Conservation (phyloP, 92 coral and sea anemone species). For the Epizoanthus ramosus region DNA sequence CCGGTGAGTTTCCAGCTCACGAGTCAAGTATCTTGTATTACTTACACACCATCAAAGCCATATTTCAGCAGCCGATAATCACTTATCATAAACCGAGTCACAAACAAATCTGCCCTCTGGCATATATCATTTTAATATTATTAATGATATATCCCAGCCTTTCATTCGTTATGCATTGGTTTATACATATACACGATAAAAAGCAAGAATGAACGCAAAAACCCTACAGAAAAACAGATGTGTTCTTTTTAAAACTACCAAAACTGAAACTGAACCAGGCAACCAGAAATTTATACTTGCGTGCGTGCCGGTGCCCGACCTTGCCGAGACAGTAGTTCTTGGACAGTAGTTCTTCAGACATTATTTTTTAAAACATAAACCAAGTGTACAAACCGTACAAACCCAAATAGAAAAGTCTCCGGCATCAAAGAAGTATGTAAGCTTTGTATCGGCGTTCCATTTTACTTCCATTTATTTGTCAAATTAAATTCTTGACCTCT, state of each 20-base stretch:
- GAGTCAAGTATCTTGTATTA: neutral
- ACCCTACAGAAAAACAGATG: neutral
- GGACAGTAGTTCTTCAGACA: too few relatives aligned
- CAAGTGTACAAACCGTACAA: too few relatives aligned
- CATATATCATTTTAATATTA: neutral
- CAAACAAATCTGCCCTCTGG: neutral
- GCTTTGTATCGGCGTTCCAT: neutral
- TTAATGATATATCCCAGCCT: too few relatives aligned
- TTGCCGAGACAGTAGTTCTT: too few relatives aligned
- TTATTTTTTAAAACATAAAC: too few relatives aligned
- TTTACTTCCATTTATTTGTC: neutral
- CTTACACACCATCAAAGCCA: neutral
- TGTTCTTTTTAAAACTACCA: neutral
- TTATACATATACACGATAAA: too few relatives aligned
- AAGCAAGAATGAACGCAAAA: neutral
- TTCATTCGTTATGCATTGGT: too few relatives aligned
- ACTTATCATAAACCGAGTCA: neutral
- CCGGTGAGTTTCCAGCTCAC: neutral
- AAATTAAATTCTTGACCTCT: neutral
- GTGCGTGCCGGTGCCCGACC: neutral
- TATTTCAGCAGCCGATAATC: neutral
- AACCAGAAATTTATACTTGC: too few relatives aligned
- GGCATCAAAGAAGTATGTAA: neutral
- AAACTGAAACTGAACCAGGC: neutral
- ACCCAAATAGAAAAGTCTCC: too few relatives aligned